Percentiles rank a stretch among this genome's conserved stretches.
Evolutionary conservation across 1,140 invertebrate genomes (phyloP).

Genomic region (Magallana angulata): DNA sequence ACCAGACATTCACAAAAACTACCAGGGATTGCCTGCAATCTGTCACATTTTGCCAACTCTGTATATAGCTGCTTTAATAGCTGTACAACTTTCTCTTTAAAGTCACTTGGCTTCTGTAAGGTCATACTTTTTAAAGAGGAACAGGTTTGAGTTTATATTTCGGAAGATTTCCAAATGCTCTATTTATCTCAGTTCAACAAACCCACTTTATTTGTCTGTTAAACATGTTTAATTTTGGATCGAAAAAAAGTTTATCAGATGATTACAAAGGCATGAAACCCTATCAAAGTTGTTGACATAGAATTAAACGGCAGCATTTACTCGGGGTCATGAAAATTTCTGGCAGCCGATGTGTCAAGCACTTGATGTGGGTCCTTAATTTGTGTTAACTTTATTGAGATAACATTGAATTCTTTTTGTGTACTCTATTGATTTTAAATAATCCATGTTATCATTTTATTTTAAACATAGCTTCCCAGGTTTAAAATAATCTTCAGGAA

Average conservation of each 20-base stretch:
- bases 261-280: constrained; percentile 24
- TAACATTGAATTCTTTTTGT: constrained; percentile 4
- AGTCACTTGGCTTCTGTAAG: too few relatives aligned
- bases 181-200: constrained; percentile 1
- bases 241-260: background rate
- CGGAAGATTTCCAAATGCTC: background rate
- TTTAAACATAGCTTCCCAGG: background rate
- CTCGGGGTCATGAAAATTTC: constrained; percentile 10
- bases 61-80: too few relatives aligned
- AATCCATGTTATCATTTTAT: constrained; percentile 11
- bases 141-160: background rate
- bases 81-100: too few relatives aligned
- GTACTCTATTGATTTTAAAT: background rate
- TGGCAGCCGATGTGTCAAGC: constrained; percentile 23
- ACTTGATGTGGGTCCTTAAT: constrained; percentile 30
- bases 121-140: background rate
- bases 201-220: background rate
- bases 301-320: constrained; percentile 28
- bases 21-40: too few relatives aligned
- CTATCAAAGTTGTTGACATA: constrained; percentile 25
- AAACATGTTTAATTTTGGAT: constrained; percentile 22
- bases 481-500: background rate
- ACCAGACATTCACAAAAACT: too few relatives aligned
- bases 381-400: constrained; percentile 15
- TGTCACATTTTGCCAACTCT: too few relatives aligned